Percentiles rank a stretch among this genome's conserved stretches.
phyloP scores from a whole-genome alignment of 2,797 vertebrate genomes.

The Cheirogaleus major region DNA sequence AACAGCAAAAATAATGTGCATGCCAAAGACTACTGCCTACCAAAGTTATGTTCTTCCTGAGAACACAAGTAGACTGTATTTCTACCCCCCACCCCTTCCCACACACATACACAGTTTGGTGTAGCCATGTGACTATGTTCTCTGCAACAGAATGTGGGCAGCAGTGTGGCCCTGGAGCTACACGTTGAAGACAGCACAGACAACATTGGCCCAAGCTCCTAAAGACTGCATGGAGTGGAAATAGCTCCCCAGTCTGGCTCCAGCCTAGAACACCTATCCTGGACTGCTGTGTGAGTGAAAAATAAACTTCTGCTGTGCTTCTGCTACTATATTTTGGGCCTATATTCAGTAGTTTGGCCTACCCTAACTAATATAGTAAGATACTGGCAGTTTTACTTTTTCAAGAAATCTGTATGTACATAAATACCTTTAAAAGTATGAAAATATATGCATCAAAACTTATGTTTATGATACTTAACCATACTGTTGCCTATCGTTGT shows the following conservation, averaged over 20 bases:
- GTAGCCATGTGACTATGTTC: background rate
- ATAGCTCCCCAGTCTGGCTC: background rate
- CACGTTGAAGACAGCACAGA: background rate
- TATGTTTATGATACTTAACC: background rate
- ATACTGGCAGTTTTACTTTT: background rate
- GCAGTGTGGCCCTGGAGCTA: background rate
- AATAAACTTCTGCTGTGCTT: background rate
- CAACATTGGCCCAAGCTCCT: background rate
- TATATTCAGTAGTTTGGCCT: background rate
- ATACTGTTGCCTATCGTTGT: background rate
- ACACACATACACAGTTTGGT: too few species aligned
- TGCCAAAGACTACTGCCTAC: background rate
- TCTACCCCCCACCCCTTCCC: too few species aligned
- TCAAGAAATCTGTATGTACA: background rate
- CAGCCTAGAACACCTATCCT: background rate
- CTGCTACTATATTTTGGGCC: background rate
- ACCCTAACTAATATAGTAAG: background rate
- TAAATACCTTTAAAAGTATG: background rate
- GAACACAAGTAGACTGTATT: accelerated
- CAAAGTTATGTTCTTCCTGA: background rate
- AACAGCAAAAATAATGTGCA: background rate
- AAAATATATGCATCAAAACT: background rate
- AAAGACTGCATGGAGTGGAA: background rate
- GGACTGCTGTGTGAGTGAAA: background rate
- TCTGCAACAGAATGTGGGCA: background rate